Evolutionary conservation across 1,140 invertebrate genomes (phyloP).

Genomic region (Hirudo medicinalis): DNA sequence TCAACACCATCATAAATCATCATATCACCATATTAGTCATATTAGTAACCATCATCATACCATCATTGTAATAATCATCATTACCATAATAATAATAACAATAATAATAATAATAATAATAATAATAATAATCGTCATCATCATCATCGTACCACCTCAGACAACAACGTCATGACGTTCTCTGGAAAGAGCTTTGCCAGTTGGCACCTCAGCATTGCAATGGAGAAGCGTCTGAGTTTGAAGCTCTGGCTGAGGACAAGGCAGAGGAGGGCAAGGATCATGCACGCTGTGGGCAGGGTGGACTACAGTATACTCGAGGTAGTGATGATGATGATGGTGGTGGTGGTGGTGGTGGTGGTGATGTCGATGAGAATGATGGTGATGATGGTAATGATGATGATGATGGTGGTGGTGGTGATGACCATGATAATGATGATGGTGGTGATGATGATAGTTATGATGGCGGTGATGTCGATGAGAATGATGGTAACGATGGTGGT

Average conservation of each 20-base stretch:
- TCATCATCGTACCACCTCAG: background rate
- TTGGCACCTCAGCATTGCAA: conserved; percentile 25
- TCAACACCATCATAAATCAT: no score
- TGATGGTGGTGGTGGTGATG: conserved; percentile 74
- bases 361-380: conserved; percentile 52
- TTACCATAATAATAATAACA: no score
- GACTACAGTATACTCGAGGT: conserved; percentile 67
- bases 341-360: conserved; percentile 35
- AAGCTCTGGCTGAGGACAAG: conserved; percentile 32
- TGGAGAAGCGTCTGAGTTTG: conserved; percentile 26
- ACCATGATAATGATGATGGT: conserved; percentile 32
- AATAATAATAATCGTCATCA: background rate
- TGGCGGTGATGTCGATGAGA: conserved; percentile 13
- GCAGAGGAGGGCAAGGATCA: conserved; percentile 61
- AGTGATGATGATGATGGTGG: conserved; percentile 33
- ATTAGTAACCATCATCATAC: no score
- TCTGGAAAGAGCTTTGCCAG: conserved; percentile 32
- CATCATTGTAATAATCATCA: no score
- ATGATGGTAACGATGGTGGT: background rate
- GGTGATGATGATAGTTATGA: conserved; percentile 29
- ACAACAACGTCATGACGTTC: conserved; percentile 24
- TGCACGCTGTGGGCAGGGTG: conserved; percentile 68
- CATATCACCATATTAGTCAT: no score
- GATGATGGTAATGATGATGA: conserved; percentile 62
- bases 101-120: no score